phyloP scores from a whole-genome alignment of 1,140 invertebrate genomes.

The Helicoverpa armigera region DNA sequence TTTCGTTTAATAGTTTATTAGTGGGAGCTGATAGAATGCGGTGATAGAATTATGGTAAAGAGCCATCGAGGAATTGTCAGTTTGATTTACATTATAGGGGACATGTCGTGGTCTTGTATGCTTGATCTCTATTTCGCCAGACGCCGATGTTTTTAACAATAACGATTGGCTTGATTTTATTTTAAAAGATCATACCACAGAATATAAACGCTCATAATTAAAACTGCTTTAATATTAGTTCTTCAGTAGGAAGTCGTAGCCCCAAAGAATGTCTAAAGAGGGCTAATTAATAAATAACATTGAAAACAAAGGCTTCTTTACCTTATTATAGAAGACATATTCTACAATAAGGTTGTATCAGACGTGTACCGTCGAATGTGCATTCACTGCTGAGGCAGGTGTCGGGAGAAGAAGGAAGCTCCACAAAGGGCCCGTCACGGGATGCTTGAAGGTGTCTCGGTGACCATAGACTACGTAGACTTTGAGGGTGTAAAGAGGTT shows the following conservation, averaged over 20 bases:
- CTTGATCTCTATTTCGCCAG: neutral
- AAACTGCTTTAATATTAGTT: no score
- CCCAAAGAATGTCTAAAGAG: neutral
- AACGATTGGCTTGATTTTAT: no score
- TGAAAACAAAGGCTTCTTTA: slow-evolving; percentile 16
- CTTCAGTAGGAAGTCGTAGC: no score
- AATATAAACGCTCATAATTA: no score
- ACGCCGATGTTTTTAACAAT: no score
- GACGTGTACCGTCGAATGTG: slow-evolving; percentile 72
- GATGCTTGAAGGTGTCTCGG: slow-evolving; percentile 69
- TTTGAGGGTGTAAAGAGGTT: neutral
- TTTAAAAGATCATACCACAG: no score
- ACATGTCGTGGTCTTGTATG: neutral
- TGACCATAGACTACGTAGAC: slow-evolving; percentile 53
- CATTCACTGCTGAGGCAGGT: slow-evolving; percentile 67
- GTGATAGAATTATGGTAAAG: neutral
- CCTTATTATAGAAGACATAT: neutral
- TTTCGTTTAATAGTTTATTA: slow-evolving; percentile 33
- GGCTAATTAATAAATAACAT: slow-evolving; percentile 44
- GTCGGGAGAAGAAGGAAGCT: slow-evolving; percentile 72
- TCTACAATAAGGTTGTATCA: slow-evolving; percentile 53
- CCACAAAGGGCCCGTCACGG: slow-evolving; percentile 71
- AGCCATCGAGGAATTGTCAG: no score
- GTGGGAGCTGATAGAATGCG: neutral
- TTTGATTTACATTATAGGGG: no score